phyloP scores from a whole-genome alignment of 2,888 invertebrate species.

The Magallana nippona region DNA sequence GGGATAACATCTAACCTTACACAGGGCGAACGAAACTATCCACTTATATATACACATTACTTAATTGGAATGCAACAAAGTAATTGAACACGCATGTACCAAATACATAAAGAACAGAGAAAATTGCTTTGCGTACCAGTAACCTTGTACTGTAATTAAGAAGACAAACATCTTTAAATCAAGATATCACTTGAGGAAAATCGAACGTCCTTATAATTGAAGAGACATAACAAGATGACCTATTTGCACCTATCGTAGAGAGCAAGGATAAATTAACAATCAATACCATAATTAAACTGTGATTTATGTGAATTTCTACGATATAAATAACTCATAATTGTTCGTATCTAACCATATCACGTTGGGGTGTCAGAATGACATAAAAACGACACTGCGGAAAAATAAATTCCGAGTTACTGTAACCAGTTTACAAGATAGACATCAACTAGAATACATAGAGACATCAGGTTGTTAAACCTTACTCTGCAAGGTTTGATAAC shows the following conservation, averaged over 20 bases:
- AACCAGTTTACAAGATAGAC: background rate
- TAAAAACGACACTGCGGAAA: background rate
- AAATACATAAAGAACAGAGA: background rate
- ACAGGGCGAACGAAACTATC: too few species aligned
- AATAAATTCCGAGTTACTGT: background rate
- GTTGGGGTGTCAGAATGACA: background rate
- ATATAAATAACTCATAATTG: slow-evolving; percentile 7
- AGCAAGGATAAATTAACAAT: background rate
- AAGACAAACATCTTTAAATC: background rate
- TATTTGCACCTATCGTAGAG: slow-evolving; percentile 11
- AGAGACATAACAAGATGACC: background rate
- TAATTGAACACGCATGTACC: background rate
- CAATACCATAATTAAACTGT: background rate
- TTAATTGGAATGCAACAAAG: slow-evolving; percentile 5
- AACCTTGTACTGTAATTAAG: background rate
- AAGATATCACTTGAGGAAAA: background rate
- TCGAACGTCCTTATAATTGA: background rate
- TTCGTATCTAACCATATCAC: slow-evolving; percentile 5
- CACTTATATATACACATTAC: background rate
- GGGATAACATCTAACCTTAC: too few species aligned
- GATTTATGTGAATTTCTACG: background rate
- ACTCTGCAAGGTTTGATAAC: too few species aligned
- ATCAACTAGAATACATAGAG: too few species aligned
- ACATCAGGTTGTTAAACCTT: too few species aligned
- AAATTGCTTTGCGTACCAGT: slow-evolving; percentile 7